Evolutionary conservation across 2,888 invertebrate species (phyloP).

Genomic region (Orthonychiurus folsomi): DNA sequence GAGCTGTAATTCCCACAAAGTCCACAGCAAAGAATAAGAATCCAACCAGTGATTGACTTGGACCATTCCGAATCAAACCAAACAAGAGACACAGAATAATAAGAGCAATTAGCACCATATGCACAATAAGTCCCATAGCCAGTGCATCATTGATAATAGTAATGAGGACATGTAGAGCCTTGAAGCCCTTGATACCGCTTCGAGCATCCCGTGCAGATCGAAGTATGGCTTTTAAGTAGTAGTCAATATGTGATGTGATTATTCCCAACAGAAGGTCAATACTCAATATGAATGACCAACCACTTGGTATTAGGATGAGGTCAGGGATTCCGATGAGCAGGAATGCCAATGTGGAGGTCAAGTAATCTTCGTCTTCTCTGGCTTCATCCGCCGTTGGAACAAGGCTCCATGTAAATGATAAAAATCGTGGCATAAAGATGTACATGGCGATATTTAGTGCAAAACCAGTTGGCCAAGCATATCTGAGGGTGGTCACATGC

Average conservation of each 20-base stretch:
- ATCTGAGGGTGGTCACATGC: neutral
- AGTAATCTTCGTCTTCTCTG: neutral
- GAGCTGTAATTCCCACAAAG: too few relatives aligned
- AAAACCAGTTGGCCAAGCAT: neutral
- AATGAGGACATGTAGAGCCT: neutral
- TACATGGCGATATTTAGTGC: neutral
- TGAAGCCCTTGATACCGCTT: neutral
- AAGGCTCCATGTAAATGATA: neutral
- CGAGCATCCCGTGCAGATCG: neutral
- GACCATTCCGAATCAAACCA: neutral
- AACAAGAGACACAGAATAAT: neutral
- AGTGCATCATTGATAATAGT: neutral
- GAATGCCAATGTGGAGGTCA: neutral
- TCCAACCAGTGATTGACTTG: too few relatives aligned
- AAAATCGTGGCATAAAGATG: neutral
- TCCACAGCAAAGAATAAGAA: too few relatives aligned
- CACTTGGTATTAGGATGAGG: neutral
- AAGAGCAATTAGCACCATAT: neutral
- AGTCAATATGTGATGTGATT: neutral
- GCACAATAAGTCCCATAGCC: neutral
- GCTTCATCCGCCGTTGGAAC: neutral
- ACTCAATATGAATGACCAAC: neutral
- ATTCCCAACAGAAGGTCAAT: neutral
- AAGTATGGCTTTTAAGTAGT: neutral
- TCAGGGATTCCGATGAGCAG: neutral